Percentiles rank a stretch among this genome's conserved stretches.
Conservation (phyloP, 2,888 invertebrate genomes). For the Idaea biselata region DNA sequence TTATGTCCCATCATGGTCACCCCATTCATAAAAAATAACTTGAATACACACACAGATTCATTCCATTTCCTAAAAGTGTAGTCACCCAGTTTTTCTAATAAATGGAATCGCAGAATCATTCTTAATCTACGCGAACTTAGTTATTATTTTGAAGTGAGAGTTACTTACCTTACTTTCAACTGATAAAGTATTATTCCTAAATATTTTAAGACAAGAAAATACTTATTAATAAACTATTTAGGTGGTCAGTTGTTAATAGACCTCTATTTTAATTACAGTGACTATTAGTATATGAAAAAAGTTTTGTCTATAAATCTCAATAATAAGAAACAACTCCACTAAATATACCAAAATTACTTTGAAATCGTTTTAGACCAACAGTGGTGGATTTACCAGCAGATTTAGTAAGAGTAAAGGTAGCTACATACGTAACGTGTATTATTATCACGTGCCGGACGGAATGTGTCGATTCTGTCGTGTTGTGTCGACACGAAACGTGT, state of each 20-base stretch:
- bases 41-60: constrained; percentile 8
- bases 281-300: too few species aligned
- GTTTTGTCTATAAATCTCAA: neutral
- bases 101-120: too few species aligned
- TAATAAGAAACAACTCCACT: neutral
- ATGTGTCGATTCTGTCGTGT: too few species aligned
- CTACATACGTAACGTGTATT: too few species aligned
- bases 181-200: neutral
- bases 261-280: too few species aligned
- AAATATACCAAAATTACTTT: too few species aligned
- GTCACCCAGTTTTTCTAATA: constrained; percentile 7
- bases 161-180: constrained; percentile 9
- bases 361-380: neutral
- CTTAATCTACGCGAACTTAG: constrained; percentile 7
- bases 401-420: too few species aligned
- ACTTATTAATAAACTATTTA: neutral
- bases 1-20: constrained; percentile 26
- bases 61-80: neutral
- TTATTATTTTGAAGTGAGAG: constrained; percentile 20
- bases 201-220: neutral
- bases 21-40: neutral
- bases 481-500: too few species aligned
- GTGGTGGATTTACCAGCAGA: neutral
- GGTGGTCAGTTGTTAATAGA: too few species aligned
- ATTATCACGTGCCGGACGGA: too few species aligned